Conservation (phyloP, 2,113 vertebrate genomes). For the Vireo altiloquus region DNA sequence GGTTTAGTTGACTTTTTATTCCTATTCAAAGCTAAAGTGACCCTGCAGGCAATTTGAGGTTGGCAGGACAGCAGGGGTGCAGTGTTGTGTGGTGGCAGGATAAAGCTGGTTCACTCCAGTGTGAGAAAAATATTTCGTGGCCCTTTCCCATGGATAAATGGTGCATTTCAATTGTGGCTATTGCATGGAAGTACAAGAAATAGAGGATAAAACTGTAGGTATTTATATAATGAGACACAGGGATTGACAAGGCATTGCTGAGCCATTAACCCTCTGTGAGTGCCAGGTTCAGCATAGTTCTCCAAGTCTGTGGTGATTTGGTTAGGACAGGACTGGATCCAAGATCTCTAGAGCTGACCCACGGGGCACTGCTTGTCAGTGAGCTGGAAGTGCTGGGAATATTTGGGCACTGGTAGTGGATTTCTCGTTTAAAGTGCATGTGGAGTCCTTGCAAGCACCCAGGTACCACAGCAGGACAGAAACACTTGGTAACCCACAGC, state of each 20-base stretch:
- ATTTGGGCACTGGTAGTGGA: background rate
- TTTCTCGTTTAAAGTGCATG: background rate
- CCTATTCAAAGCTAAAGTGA: background rate
- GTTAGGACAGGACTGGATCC: background rate
- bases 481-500: background rate
- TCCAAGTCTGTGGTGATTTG: background rate
- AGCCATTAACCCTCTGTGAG: background rate
- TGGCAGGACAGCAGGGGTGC: background rate
- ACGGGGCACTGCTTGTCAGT: background rate
- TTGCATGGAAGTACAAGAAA: background rate
- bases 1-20: background rate
- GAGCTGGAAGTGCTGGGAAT: background rate
- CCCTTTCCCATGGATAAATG: background rate
- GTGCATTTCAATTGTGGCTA: background rate
- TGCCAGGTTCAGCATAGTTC: background rate
- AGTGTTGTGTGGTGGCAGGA: background rate
- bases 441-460: background rate
- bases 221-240: rapidly evolving
- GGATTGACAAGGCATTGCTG: background rate
- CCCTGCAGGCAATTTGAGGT: background rate
- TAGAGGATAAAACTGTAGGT: rapidly evolving
- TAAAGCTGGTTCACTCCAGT: background rate
- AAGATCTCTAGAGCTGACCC: no score
- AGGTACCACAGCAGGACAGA: background rate
- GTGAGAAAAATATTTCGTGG: rapidly evolving